Conservation (phyloP, 1,140 invertebrate species). For the Pseudomyrmex sp. region DNA sequence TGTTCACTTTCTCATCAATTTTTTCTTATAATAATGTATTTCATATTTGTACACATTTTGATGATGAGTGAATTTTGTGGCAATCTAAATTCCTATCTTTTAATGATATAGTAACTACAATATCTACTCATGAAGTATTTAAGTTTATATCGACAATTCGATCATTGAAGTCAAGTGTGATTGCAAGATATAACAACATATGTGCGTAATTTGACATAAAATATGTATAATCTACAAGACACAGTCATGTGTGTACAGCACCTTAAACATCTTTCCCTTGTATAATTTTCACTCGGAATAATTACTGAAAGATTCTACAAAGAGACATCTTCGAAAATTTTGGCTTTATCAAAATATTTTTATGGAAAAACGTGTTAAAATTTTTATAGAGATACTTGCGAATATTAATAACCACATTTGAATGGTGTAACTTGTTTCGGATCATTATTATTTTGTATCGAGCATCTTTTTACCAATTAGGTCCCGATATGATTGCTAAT, state of each 20-base stretch:
- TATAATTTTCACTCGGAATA: background rate
- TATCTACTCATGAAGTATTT: background rate
- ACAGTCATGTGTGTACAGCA: background rate
- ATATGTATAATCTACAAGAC: background rate
- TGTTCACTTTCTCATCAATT: conserved; percentile 3
- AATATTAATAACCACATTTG: background rate
- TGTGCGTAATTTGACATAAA: background rate
- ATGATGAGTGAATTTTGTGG: conserved; percentile 13
- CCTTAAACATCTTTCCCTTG: background rate
- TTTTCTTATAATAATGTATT: conserved; percentile 68
- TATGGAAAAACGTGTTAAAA: conserved; percentile 7
- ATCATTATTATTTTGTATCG: background rate
- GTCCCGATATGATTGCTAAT: background rate
- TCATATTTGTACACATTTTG: conserved; percentile 56
- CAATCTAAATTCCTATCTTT: background rate
- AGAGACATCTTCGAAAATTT: no score
- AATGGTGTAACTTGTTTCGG: no score
- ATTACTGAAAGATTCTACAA: no score
- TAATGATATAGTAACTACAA: background rate
- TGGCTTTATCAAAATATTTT: background rate
- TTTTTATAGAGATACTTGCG: background rate
- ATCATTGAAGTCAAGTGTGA: no score
- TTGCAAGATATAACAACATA: background rate
- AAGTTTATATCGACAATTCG: no score
- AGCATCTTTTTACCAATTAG: background rate